Evolutionary conservation across 2,113 vertebrate species (phyloP).

Genomic region (Pygoscelis adeliae): DNA sequence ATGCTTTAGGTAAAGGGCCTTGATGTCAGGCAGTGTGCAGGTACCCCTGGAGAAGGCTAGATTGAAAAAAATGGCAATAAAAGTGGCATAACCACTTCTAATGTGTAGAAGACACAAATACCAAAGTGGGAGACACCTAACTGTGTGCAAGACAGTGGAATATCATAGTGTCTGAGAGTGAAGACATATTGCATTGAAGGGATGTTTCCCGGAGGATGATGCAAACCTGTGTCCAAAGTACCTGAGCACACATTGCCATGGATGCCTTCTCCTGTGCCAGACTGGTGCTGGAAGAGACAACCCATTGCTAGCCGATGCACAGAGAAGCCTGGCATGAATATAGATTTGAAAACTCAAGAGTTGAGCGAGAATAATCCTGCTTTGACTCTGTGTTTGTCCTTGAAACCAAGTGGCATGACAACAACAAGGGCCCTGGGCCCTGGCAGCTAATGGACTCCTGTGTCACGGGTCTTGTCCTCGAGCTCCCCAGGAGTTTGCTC

Average conservation of each 20-base stretch:
- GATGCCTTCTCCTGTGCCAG: not conserved
- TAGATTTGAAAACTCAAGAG: not conserved
- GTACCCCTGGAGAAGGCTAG: not conserved
- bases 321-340: not conserved
- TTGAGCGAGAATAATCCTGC: not conserved
- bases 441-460: not conserved
- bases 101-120: fast-evolving
- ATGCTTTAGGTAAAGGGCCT: not conserved
- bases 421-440: not conserved
- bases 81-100: not conserved
- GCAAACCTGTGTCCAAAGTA: not conserved
- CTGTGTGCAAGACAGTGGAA: not conserved
- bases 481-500: not conserved
- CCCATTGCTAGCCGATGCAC: fast-evolving
- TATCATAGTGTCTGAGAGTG: not conserved
- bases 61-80: not conserved
- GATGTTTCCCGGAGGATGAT: not conserved
- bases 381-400: not conserved
- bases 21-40: not conserved
- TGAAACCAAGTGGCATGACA: not conserved
- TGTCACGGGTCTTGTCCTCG: not conserved
- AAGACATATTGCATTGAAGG: not conserved
- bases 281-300: not conserved
- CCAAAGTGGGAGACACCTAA: not conserved
- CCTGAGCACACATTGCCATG: fast-evolving